Base-by-base conservation (phyloP, 2,888 invertebrate genomes). In the Phoenoteleia sp. region DNA sequence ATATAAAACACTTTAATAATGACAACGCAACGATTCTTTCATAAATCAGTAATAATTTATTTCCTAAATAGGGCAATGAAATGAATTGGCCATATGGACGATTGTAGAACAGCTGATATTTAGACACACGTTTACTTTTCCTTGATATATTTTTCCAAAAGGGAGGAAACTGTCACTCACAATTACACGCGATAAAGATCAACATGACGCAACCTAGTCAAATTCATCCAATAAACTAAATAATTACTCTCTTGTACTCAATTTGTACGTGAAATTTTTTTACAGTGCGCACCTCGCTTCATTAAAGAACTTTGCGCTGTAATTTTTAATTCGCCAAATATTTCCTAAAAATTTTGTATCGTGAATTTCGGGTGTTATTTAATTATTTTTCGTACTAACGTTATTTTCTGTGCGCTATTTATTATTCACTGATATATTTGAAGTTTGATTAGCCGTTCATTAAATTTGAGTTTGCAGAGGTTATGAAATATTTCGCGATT, bases 31-130 rank as follows among this genome's bases (percentile, higher is more conserved):
- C n/a, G n/a, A n/a, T n/a, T n/a, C n/a, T n/a, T n/a, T n/a, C 76
- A 69, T 76, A 77, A 77, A 69, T 77, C 60, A 60, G 79, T 39
- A 81, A 81, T 80, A 64, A 81, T 67, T 66, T 74, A 58, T 81
- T 52, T 67, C 25, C 3, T 17, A 58, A 72, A 58, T 39, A 25
- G 52, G 60, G 72, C 13, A 15, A 33, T 13, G 19, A 23, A 39
- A 21, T 33, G 33, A 75, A 75, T 74, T 42, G 62, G 47, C 75
- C 81, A 81, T 81, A 75, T 81, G 81, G 75, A 71, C 19, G 4
- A 45, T 33, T 9, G 11, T 11, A 29, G 60, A 81, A 60, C 81
- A 81, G 81, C 81, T 81, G 75, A 81, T 75, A 75, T 69, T 67
- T 45, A 33, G 74, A 62, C 62, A 81, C 66, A 62, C 62, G 47